These are phyloP conservation scores for Nicator chloris DNA, from an alignment of 2,113 vertebrate species.

Conservation along the genomic window DNA sequence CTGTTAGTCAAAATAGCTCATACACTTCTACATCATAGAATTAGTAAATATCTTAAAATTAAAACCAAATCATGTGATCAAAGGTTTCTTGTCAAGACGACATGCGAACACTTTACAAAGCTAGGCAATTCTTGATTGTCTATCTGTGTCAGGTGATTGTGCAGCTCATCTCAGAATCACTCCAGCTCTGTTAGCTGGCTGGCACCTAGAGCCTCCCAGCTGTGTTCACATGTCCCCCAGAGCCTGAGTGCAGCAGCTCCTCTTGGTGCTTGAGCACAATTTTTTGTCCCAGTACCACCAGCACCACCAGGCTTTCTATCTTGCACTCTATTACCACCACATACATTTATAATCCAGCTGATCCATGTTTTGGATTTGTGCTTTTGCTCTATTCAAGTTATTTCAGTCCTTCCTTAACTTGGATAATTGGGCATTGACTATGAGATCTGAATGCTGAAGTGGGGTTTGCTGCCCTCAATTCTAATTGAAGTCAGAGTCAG, in stretches of 20 bases:
- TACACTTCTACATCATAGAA: background rate
- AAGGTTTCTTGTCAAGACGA: background rate
- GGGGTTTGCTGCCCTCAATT: background rate
- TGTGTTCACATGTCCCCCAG: background rate
- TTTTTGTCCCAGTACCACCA: background rate
- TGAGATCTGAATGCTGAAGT: background rate
- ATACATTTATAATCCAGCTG: background rate
- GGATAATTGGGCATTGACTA: background rate
- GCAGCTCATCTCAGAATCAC: background rate
- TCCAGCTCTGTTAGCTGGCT: background rate
- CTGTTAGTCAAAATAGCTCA: background rate
- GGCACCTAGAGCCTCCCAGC: background rate
- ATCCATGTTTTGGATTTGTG: background rate
- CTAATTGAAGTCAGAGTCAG: conserved; percentile 33
- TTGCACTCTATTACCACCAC: background rate
- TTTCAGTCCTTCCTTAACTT: background rate
- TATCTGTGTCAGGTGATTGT: background rate
- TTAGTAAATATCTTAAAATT: background rate
- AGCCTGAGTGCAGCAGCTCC: fast-evolving
- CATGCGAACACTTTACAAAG: background rate
- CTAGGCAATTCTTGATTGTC: background rate
- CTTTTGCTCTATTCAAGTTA: background rate
- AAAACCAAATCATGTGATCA: background rate
- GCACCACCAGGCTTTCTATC: background rate
- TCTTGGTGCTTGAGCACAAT: background rate